Evolutionary conservation across 2,888 invertebrate genomes (phyloP).

Genomic region (Acronicta psi): DNA sequence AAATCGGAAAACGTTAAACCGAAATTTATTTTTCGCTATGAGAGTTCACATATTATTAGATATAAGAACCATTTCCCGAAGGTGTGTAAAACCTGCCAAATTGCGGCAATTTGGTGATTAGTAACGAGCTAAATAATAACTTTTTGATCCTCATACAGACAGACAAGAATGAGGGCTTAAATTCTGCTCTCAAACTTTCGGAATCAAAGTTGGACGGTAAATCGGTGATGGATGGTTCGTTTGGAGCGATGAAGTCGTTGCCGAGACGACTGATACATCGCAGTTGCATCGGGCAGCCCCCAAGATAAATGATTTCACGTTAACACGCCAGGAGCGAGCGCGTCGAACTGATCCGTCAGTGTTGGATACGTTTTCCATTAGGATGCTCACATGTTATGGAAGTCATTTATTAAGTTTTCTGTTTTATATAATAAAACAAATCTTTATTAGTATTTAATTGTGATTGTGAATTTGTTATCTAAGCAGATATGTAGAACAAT

Average conservation of each 20-base stretch:
- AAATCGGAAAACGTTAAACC: too few species aligned
- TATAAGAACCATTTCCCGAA: too few species aligned
- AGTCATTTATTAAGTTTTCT: background rate
- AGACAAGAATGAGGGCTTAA: background rate
- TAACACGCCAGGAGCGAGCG: slow-evolving; percentile 7
- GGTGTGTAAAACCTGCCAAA: too few species aligned
- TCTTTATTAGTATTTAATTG: too few species aligned
- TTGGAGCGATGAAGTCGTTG: slow-evolving; percentile 27
- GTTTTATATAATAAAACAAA: background rate
- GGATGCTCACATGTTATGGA: background rate
- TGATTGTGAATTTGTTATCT: too few species aligned
- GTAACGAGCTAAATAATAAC: too few species aligned
- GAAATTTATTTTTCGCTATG: too few species aligned
- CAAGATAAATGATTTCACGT: slow-evolving; percentile 34
- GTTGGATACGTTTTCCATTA: background rate
- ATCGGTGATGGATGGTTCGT: slow-evolving; percentile 30
- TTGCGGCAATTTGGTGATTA: too few species aligned
- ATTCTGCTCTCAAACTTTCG: background rate
- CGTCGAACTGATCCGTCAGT: slow-evolving; percentile 18
- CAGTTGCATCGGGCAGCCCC: slow-evolving; percentile 21
- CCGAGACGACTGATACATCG: slow-evolving; percentile 27
- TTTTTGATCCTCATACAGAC: too few species aligned
- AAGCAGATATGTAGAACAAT: too few species aligned
- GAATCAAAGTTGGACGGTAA: slow-evolving; percentile 26
- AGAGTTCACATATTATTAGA: too few species aligned